Percentiles rank a stretch among this genome's conserved stretches.
These are phyloP conservation scores for Dissostichus mawsoni DNA, from an alignment of 2,113 vertebrate genomes.

Conservation along the genomic window DNA sequence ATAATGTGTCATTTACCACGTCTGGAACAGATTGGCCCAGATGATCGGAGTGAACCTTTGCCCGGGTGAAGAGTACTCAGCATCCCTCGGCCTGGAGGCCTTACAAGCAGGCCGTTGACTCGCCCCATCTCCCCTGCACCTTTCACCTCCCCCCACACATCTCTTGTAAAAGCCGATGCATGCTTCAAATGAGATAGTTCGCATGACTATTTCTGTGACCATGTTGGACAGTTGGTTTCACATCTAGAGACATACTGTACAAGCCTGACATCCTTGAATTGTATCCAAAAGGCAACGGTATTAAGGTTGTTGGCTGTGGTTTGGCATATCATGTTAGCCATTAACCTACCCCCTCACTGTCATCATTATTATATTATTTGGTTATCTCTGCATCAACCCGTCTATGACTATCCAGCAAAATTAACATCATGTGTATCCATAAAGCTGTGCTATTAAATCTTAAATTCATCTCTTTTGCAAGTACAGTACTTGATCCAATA, in stretches of 20 bases:
- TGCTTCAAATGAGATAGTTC: conserved; percentile 27
- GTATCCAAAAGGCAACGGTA: background rate
- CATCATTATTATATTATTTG: too few relatives aligned
- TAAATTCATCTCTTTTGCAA: background rate
- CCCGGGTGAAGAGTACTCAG: conserved; percentile 92
- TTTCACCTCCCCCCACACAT: conserved; percentile 39
- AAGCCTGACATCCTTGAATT: background rate
- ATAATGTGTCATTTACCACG: conserved; percentile 99
- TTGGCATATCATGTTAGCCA: background rate
- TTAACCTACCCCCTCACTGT: background rate
- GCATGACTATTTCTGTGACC: conserved; percentile 5
- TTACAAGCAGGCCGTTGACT: conserved; percentile 54
- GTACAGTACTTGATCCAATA: background rate
- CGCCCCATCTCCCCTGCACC: conserved; percentile 46
- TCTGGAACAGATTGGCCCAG: conserved; percentile 99
- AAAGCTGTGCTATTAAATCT: background rate
- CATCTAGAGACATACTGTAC: background rate
- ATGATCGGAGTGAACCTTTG: conserved; percentile 98
- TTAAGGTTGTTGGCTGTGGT: background rate
- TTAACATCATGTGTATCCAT: background rate
- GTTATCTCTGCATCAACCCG: background rate
- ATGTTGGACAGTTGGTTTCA: conserved; percentile 12
- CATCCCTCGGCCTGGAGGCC: conserved; percentile 83
- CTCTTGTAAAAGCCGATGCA: conserved; percentile 42
- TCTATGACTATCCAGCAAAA: background rate